Percentiles rank a stretch among this genome's conserved stretches.
Conservation (phyloP, 2,113 vertebrate genomes). For the Hemiprocne comata region DNA sequence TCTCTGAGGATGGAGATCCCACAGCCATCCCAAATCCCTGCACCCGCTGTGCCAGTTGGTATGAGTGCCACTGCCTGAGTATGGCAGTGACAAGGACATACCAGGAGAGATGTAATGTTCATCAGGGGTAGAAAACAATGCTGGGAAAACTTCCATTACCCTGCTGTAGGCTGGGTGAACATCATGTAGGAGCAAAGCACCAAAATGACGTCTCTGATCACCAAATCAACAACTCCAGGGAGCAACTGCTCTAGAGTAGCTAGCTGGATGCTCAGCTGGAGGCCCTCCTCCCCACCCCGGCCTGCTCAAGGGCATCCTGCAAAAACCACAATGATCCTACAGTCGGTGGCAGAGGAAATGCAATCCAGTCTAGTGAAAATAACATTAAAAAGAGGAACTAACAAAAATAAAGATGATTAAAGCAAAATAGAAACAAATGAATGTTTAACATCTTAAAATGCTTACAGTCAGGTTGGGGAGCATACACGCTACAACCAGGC, state of each 20-base stretch:
- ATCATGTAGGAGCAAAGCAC: neutral
- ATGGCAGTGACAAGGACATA: neutral
- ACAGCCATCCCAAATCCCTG: neutral
- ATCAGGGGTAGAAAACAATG: neutral
- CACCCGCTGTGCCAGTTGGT: fast-evolving
- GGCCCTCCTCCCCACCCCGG: neutral
- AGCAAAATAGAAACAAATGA: neutral
- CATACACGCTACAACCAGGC: fast-evolving
- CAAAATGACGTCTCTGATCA: neutral
- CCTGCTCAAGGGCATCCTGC: neutral
- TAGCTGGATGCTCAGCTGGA: neutral
- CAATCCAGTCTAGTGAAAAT: neutral
- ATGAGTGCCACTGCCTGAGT: neutral
- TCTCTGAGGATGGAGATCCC: neutral
- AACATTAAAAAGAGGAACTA: neutral
- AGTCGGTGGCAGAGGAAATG: neutral
- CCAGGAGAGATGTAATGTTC: neutral
- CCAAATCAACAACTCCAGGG: neutral
- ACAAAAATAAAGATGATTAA: neutral
- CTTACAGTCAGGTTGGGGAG: neutral
- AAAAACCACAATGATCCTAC: neutral
- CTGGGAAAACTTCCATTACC: neutral
- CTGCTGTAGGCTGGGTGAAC: neutral
- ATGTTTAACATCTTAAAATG: neutral
- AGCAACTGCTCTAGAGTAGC: fast-evolving